A percentile compares a stretch with the other conserved stretches of the same genome.
phyloP scores from a whole-genome alignment of 2,888 invertebrate species.

The Plebejus argus region DNA sequence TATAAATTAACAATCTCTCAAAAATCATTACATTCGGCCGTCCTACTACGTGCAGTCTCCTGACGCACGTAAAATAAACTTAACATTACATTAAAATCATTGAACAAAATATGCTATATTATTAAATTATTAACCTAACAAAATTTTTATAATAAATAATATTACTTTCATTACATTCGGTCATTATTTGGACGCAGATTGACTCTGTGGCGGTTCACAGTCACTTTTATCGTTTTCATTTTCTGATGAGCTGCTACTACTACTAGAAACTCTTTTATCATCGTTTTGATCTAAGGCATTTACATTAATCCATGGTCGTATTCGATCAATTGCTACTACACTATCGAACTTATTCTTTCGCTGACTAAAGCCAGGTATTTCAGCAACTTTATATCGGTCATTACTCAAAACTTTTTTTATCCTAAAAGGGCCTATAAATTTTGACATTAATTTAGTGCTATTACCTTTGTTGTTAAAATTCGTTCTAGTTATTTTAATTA shows the following conservation, averaged over 20 bases:
- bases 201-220: background rate
- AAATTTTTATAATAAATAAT: too few relatives aligned
- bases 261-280: constrained; percentile 21
- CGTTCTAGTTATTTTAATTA: background rate
- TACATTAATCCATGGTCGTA: too few relatives aligned
- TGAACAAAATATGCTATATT: too few relatives aligned
- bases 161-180: too few relatives aligned
- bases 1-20: too few relatives aligned
- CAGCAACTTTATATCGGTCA: constrained; percentile 39
- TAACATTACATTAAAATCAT: too few relatives aligned
- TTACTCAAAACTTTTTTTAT: constrained; percentile 39
- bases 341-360: constrained; percentile 34
- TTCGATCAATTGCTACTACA: constrained; percentile 38
- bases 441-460: constrained; percentile 42
- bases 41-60: too few relatives aligned
- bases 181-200: too few relatives aligned
- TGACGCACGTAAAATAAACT: too few relatives aligned
- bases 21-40: too few relatives aligned
- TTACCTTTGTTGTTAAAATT: constrained; percentile 17
- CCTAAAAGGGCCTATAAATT: constrained; percentile 42
- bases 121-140: too few relatives aligned
- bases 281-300: constrained; percentile 40
- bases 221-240: background rate
- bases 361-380: constrained; percentile 39
- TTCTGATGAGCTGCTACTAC: background rate